Evolutionary conservation across 2,888 invertebrate species (phyloP), one percentile per base, ranked within the genome.

Genomic region (Leptothorax acervorum): DNA sequence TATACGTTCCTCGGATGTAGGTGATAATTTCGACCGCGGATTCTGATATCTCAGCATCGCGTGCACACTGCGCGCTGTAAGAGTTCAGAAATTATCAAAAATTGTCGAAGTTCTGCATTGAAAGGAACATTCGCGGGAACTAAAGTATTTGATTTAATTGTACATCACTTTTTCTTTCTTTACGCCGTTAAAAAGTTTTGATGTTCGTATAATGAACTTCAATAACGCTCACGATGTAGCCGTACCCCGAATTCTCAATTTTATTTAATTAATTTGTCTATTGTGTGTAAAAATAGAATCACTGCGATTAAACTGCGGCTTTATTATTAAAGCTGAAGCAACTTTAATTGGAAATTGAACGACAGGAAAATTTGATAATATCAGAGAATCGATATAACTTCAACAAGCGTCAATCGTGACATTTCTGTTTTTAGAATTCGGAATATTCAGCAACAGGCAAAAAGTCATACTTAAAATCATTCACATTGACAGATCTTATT

Each of bases 1-100:
- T 70, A 70, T 79, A 70, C 18, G 35, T 57, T 79, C 57, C 35
- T 57, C 60, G 70, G 31, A 55, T 66, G 55, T 31, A 57, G 48
- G 48, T 48, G 68, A 70, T 70, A 70, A 79, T 79, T 79, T 79
- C 28, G 18, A 48, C 57, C 45, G 31, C 23, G 35, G 57, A 70
- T 79, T 70, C 23, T 39, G 48, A 70, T 79, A 70, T 60, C 31
- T 48, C 23, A 57, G n/a, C 45, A 42, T 18, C 23, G n/a, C 53
- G 15, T 5, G n/a, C 9, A 5, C 35, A 5, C 39, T 4, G 39
- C 35, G 6, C 4, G 35, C 35, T 18, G n/a, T 31, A 8, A 31
- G 23, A 31, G 15, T 48, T 51, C 15, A 15, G n/a, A 76, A 53
- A n/a, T 53, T 6, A 48, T 75, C n/a, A 39, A 28, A 39, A 39